Evolutionary conservation across 2,113 vertebrate species (phyloP), one percentile per base, ranked within the genome.

Genomic region (Odocoileus virginianus): DNA sequence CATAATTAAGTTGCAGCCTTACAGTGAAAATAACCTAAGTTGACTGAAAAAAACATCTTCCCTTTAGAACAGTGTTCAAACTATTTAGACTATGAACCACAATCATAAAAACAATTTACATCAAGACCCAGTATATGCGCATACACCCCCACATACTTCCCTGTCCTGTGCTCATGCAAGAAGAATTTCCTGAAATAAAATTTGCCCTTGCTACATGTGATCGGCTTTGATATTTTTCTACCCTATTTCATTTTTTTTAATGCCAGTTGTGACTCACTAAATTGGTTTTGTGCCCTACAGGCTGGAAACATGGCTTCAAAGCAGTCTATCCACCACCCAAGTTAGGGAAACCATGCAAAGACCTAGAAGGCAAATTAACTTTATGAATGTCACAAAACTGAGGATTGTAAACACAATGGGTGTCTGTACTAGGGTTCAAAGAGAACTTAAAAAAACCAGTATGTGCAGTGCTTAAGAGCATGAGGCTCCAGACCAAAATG

Each of bases 171-270:
- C 81, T 90, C 78, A 30, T 11, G 33, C 43, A 87, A 1, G 55
- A 45, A 82, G n/a, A 90, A 67, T 81, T 95, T 89, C 78, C 60
- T 47, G 57, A 91, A 90, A 94, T 64, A 95, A 64, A 97, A 86
- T 58, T 6, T 87, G 58, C 54, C 47, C 79, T 95, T 60, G 91
- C 45, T 76, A 47, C 6, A 78, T 52, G 19, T 76, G 54, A 88
- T 2, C 2, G n/a, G n/a, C 57, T 52, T 71, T 57, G 57, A 4
- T 47, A 89, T 40, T 95, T 91, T 88, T 82, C 92, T 55, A 30
- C 23, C 64, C 33, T 33, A 47, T 43, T 87, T 89, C 15, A 15
- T n/a, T 95, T 94, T 92, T 83, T 74, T 6, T 47, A 86, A 92
- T 93, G 54, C 83, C 84, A 54, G 33, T 23, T 57, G 9, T 87